Base-by-base conservation (phyloP, 2,888 invertebrate species). In the Pemphredon lugubris region DNA sequence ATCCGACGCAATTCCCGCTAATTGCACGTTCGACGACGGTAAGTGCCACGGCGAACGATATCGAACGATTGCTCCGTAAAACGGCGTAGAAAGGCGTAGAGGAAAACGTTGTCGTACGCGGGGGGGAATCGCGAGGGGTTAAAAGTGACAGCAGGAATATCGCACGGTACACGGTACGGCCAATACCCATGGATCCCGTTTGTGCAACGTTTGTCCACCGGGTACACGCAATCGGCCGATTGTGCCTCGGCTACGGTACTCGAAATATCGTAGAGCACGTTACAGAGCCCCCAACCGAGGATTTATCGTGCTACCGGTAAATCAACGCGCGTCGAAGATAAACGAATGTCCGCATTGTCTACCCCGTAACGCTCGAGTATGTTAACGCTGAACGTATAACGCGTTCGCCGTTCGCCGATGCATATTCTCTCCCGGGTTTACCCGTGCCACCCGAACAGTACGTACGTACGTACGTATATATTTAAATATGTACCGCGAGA, bases 261-360 rank as follows among this genome's bases (percentile, higher is more conserved):
- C 59, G 44, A 66, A 75, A 65, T 64, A 71, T 68, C 71, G 59
- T 51, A 53, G 57, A 50, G 53, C 65, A 67, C 57, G 66, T 69
- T 63, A 55, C 61, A 40, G 13, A 47, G 23, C 37, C n/a, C n/a
- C 37, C 44, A 3, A 7, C 47, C 53, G 9, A 4, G 30, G 58
- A 76, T 71, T 75, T 65, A 75, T 64, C 64, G 65, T 37, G 54
- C 39, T 45, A 58, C 18, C 70, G 40, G 54, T 79, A 79, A 79
- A 79, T 79, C 78, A 76, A 66, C 58, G 71, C 57, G 73, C 39
- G 70, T 75, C 75, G 77, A 75, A 77, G 75, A 75, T 78, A 80
- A 80, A 80, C 73, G 80, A 71, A 79, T 67, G 75, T 79, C 58
- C 59, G 79, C 72, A 79, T 80, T 81, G 78, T 81, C 70, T 74